Base-by-base conservation (phyloP, 2,888 invertebrate genomes). In the Acrobasis suavella region DNA sequence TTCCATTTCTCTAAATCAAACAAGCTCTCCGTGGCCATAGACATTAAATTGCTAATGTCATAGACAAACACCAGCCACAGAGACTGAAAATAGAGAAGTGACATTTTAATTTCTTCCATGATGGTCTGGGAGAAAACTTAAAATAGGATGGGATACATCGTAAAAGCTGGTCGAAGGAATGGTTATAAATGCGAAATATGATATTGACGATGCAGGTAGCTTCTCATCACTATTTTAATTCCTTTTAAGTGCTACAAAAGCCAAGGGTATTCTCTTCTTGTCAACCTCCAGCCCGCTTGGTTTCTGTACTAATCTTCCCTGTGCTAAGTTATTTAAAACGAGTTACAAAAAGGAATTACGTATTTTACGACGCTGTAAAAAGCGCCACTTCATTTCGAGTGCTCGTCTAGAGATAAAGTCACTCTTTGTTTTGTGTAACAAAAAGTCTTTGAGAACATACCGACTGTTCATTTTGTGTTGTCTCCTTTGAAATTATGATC, bases 1-100 rank as follows among this genome's bases (percentile, higher is more conserved):
- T 85, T 80, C 82, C 77, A 81, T 86, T 86, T 85, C 85, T 83
- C 84, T 83, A 83, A 86, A 84, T 86, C 85, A 83, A 85, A 78
- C 74, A 73, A 74, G 71, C 73, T 68, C 70, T 72, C 72, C 69
- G 67, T 9, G 39, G 37, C 38, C 64, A 50, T 60, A 63, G 58
- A 62, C 46, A 38, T 22, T 2, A 10, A 17, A 39, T 56, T 56
- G 42, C 42, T 56, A 56, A 56, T 56, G 46, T 42, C 14, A 8
- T 42, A 56, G 56, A 56, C 42, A 42, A 56, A 56, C 42, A 46
- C 12, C 1, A 7, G 42, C 3, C 5, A 14, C 14, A 46, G n/a
- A n/a, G 6, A 46, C n/a, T 46, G 46, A 46, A 14, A 42, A 12
- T 42, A 46, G 14, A 46, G 46, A 46, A 46, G 7, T 12, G 7